These are phyloP conservation scores for Alligator sinensis DNA, from an alignment of 2,113 vertebrate species.

Conservation along the genomic window DNA sequence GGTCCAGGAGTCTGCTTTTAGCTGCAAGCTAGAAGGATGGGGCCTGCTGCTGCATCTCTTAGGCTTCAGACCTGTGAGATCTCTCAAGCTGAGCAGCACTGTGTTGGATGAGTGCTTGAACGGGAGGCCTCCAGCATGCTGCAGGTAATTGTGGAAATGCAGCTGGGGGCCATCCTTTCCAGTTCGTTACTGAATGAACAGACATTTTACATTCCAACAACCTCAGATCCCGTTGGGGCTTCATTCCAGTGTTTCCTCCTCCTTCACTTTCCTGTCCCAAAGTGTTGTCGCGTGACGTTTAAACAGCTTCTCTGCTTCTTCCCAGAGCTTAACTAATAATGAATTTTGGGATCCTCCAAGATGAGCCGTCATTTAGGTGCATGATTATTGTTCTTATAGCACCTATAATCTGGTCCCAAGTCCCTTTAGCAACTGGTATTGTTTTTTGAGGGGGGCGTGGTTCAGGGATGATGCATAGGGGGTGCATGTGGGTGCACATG, in stretches of 20 bases:
- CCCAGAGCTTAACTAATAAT: neutral
- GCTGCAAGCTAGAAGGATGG: neutral
- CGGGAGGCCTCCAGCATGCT: neutral
- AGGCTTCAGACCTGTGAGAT: slow-evolving; percentile 10
- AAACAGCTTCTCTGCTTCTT: neutral
- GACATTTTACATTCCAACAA: neutral
- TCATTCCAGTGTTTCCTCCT: neutral
- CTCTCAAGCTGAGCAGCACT: slow-evolving; percentile 8
- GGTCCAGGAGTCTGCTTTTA: neutral
- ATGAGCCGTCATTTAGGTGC: neutral
- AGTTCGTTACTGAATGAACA: neutral
- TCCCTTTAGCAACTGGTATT: neutral
- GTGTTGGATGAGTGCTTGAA: slow-evolving; percentile 18
- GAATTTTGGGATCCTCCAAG: neutral
- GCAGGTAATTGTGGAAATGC: neutral
- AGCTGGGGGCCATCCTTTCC: neutral
- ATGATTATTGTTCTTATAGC: neutral
- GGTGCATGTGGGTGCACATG: too few relatives aligned
- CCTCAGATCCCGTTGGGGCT: neutral
- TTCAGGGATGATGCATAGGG: neutral
- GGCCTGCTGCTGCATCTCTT: neutral
- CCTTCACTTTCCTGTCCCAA: slow-evolving; percentile 34
- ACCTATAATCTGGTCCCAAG: neutral
- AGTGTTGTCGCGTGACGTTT: slow-evolving; percentile 11
- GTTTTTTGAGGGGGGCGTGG: neutral